These are phyloP conservation scores for Tenrec ecaudatus DNA, from an alignment of 2,113 vertebrate genomes.

Conservation along the genomic window DNA sequence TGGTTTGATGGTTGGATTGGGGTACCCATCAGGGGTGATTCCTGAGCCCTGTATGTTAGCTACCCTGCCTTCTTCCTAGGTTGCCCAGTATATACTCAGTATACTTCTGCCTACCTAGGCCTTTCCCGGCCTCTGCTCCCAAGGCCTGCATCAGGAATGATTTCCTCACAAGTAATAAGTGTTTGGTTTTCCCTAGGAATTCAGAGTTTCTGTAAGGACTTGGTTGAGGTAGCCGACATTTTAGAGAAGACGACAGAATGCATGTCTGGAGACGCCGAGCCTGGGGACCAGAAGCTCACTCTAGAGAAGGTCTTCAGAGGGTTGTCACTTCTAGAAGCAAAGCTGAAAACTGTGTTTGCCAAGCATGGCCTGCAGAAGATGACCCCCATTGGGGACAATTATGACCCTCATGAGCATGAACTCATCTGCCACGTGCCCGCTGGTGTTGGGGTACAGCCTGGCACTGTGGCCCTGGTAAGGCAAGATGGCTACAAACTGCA, in stretches of 20 bases:
- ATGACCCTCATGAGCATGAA: conserved; percentile 93
- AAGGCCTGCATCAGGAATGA: not conserved
- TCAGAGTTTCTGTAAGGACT: conserved; percentile 93
- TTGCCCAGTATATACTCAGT: no score
- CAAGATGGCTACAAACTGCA: conserved; percentile 93
- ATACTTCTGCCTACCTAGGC: no score
- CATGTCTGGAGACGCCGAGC: conserved; percentile 77
- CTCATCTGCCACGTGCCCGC: conserved; percentile 91
- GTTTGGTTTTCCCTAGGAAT: conserved; percentile 85
- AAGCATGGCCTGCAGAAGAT: conserved; percentile 94
- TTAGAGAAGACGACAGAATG: conserved; percentile 87
- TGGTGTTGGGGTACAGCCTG: conserved; percentile 86
- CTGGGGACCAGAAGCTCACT: conserved; percentile 82
- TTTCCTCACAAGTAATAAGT: conserved; percentile 17
- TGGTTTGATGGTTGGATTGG: not conserved
- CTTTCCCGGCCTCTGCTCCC: not conserved
- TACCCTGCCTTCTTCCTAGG: not conserved
- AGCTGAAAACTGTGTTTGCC: conserved; percentile 90
- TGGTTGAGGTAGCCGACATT: conserved; percentile 93
- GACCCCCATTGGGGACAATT: conserved; percentile 89
- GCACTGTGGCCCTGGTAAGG: conserved; percentile 89
- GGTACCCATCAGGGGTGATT: not conserved
- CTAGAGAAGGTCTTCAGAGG: conserved; percentile 87
- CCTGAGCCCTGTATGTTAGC: not conserved
- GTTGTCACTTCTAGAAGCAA: conserved; percentile 87